These are phyloP conservation scores for Nannospalax galili DNA, from an alignment of 2,113 vertebrate genomes.

Conservation along the genomic window DNA sequence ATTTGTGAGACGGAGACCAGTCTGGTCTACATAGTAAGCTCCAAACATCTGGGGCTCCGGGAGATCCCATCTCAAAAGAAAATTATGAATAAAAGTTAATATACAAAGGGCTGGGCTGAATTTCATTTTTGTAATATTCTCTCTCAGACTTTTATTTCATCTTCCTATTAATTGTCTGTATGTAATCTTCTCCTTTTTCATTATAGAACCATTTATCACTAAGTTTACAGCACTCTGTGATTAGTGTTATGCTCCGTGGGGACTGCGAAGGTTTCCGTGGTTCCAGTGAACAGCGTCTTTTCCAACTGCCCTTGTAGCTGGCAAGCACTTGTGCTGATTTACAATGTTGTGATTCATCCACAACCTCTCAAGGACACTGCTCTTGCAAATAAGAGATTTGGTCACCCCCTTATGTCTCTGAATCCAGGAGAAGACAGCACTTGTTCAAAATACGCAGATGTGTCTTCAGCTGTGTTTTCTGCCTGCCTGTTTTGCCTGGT, in stretches of 20 bases:
- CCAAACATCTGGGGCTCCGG: too few species aligned
- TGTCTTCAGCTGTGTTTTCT: neutral
- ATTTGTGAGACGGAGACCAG: too few species aligned
- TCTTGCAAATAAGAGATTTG: slow-evolving; percentile 42
- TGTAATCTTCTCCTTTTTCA: neutral
- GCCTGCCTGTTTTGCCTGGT: neutral
- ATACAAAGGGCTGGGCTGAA: neutral
- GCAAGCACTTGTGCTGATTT: slow-evolving; percentile 29
- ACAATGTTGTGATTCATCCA: neutral
- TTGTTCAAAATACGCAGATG: slow-evolving; percentile 24
- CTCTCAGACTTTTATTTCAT: neutral
- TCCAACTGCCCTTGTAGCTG: neutral
- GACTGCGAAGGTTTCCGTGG: neutral
- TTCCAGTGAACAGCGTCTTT: neutral
- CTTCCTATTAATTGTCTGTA: neutral
- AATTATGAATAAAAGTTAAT: neutral
- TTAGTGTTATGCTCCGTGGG: neutral
- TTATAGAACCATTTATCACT: neutral
- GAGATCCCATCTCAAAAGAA: too few species aligned
- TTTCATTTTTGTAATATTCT: neutral
- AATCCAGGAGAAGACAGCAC: neutral
- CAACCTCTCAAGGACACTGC: neutral
- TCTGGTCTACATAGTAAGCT: too few species aligned
- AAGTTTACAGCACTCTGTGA: neutral
- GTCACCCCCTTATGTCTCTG: neutral